Conservation (phyloP, 2,888 invertebrate genomes). For the Noctua pronuba region DNA sequence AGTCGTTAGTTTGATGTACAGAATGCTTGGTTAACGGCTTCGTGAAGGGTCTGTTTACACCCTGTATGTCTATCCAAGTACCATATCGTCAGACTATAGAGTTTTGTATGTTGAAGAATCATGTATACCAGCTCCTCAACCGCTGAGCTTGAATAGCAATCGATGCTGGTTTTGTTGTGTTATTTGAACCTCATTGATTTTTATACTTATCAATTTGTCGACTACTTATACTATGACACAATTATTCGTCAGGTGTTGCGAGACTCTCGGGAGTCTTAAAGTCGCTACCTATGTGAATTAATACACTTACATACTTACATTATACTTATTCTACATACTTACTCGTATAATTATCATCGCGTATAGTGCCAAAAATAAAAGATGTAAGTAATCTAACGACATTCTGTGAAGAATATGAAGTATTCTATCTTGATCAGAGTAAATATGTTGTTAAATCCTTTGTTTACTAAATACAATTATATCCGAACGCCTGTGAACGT, state of each 20-base stretch:
- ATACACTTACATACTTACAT: too few relatives aligned
- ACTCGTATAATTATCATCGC: neutral
- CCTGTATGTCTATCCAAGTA: neutral
- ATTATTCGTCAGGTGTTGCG: neutral
- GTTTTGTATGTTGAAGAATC: neutral
- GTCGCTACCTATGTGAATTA: neutral
- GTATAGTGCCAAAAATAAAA: neutral
- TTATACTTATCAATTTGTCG: neutral
- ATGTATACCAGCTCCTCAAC: neutral
- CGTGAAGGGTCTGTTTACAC: too few relatives aligned
- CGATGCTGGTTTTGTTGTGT: neutral
- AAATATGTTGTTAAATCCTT: constrained; percentile 31
- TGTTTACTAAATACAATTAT: constrained; percentile 61
- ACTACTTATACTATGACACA: neutral
- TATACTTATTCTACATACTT: too few relatives aligned
- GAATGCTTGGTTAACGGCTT: too few relatives aligned
- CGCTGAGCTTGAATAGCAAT: neutral
- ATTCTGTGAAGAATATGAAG: constrained; percentile 10
- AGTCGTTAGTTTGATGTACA: too few relatives aligned
- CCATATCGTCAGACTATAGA: neutral
- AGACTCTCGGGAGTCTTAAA: neutral
- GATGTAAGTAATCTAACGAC: neutral
- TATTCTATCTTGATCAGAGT: constrained; percentile 21
- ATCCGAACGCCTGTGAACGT: constrained; percentile 39
- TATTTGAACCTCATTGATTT: neutral